These are phyloP conservation scores for Drosophila varians DNA, from an alignment of 1,140 invertebrate species.

Conservation along the genomic window DNA sequence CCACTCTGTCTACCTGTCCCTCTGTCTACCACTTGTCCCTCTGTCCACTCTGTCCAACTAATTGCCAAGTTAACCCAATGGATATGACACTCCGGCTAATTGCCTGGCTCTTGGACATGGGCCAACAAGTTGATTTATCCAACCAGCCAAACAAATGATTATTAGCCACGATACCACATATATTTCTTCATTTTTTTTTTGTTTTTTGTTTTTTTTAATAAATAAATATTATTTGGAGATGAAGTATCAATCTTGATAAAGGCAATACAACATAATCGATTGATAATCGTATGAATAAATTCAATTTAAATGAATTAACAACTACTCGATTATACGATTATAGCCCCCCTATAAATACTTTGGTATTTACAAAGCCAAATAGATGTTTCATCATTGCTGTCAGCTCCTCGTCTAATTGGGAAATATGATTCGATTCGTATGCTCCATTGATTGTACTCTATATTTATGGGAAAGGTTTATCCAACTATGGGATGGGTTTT, in stretches of 20 bases:
- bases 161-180: conserved; percentile 12
- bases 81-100: conserved; percentile 67
- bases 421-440: conserved; percentile 36
- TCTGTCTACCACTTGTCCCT: too few species aligned
- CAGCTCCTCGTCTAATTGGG: conserved; percentile 41
- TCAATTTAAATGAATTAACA: conserved; percentile 41
- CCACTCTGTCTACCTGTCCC: conserved; percentile 6
- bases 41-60: conserved; percentile 42
- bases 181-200: too few species aligned
- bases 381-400: conserved; percentile 42
- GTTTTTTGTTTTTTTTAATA: background rate
- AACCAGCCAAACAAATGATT: background rate
- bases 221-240: background rate
- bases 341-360: too few species aligned
- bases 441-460: conserved; percentile 13
- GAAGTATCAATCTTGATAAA: background rate
- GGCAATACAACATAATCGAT: conserved; percentile 15
- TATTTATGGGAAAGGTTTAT: background rate
- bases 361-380: conserved; percentile 6
- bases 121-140: conserved; percentile 35
- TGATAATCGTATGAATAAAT: conserved; percentile 28
- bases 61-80: conserved; percentile 70
- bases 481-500: background rate
- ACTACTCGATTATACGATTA: conserved; percentile 29
- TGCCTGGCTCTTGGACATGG: conserved; percentile 29